Percentiles rank a stretch among this genome's conserved stretches.
These are phyloP conservation scores for Dreissena rostriformis DNA, from an alignment of 1,140 invertebrate genomes.

Conservation along the genomic window DNA sequence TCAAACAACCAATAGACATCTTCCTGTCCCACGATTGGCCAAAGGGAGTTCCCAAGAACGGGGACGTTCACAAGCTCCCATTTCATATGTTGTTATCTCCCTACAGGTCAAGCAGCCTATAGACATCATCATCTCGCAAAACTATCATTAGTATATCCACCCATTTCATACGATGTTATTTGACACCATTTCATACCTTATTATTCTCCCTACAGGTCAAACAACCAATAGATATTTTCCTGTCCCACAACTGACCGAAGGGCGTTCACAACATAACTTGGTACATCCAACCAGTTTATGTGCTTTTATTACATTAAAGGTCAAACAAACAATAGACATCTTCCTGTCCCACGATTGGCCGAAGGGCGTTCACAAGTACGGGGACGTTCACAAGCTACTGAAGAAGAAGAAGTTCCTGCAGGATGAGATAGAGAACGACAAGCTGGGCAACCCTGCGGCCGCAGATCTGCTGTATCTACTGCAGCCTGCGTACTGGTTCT, in stretches of 20 bases:
- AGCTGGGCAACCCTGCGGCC: conserved; percentile 92
- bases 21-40: too few species aligned
- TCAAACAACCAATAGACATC: conserved; percentile 89
- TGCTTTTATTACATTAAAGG: conserved; percentile 66
- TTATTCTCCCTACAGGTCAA: conserved; percentile 73
- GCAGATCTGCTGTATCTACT: conserved; percentile 90
- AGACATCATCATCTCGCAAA: too few species aligned
- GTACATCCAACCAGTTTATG: too few species aligned
- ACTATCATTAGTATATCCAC: too few species aligned
- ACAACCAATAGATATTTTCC: conserved; percentile 91
- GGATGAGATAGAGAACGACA: conserved; percentile 90
- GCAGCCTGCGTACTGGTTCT: conserved; percentile 96
- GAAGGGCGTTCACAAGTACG: conserved; percentile 92
- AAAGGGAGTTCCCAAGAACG: too few species aligned
- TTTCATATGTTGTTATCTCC: conserved; percentile 12
- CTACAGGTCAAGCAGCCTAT: conserved; percentile 84
- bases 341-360: conserved; percentile 99
- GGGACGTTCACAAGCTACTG: conserved; percentile 88
- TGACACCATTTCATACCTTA: background rate
- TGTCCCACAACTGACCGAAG: too few species aligned
- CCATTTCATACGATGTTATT: background rate
- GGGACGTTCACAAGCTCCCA: too few species aligned
- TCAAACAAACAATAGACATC: conserved; percentile 88
- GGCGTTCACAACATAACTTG: too few species aligned
- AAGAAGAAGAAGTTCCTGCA: conserved; percentile 93